These are phyloP conservation scores for Scyliorhinus canicula DNA, from an alignment of 2,797 vertebrate species.

Conservation along the genomic window DNA sequence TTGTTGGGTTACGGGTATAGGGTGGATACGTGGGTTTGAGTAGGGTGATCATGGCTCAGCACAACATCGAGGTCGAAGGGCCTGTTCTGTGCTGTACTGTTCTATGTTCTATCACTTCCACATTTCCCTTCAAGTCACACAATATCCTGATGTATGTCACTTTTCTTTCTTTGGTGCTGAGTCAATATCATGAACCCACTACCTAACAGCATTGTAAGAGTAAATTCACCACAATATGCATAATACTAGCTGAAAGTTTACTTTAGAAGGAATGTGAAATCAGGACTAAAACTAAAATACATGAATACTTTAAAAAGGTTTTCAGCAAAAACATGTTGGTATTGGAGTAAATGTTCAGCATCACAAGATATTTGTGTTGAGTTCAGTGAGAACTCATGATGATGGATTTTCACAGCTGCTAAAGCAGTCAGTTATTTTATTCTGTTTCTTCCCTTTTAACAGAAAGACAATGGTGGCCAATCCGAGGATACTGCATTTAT, in stretches of 20 bases:
- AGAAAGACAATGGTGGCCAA: background rate
- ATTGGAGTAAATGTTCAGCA: background rate
- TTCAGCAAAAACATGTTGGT: background rate
- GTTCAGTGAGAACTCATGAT: background rate
- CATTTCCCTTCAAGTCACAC: background rate
- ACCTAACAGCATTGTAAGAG: background rate
- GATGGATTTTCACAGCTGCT: background rate
- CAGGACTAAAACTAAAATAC: background rate
- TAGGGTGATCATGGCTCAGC: too few species aligned
- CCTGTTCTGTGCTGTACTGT: too few species aligned
- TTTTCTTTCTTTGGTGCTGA: background rate
- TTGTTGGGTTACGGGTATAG: too few species aligned
- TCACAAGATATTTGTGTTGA: background rate
- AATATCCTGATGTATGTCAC: background rate
- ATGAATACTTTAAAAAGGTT: background rate
- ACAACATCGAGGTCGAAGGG: too few species aligned
- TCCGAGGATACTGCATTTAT: background rate
- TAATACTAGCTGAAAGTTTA: background rate
- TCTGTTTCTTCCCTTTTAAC: background rate
- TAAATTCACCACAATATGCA: background rate
- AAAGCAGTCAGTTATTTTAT: background rate
- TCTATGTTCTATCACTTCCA: too few species aligned
- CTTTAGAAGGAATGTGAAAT: background rate
- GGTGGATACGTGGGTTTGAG: too few species aligned
- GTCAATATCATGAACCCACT: background rate